Evolutionary conservation across 2,888 invertebrate genomes (phyloP).

Genomic region (Brachyptera risi): DNA sequence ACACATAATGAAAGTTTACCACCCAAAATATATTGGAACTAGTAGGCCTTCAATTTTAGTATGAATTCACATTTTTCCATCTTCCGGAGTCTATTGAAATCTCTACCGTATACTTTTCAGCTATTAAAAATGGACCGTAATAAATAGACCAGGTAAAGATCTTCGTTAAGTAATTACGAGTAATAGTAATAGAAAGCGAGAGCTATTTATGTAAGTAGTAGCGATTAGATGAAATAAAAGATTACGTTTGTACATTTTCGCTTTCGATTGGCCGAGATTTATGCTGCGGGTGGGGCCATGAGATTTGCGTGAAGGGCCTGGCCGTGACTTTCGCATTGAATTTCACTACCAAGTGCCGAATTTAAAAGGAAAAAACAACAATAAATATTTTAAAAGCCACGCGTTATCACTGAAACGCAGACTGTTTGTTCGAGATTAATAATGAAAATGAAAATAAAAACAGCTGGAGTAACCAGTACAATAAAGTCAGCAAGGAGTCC

Average conservation of each 20-base stretch:
- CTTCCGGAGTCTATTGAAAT: no score
- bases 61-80: no score
- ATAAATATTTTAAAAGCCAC: background rate
- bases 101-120: no score
- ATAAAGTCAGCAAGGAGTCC: background rate
- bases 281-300: constrained; percentile 26
- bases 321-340: constrained; percentile 30
- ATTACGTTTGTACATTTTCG: constrained; percentile 13
- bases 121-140: no score
- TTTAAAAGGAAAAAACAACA: background rate
- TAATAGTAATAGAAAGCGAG: no score
- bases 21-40: no score
- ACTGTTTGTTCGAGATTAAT: background rate
- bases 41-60: no score
- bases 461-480: background rate
- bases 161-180: no score
- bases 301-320: constrained; percentile 31
- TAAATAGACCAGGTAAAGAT: no score
- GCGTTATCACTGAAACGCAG: background rate
- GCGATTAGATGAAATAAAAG: no score
- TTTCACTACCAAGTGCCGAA: constrained; percentile 24
- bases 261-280: constrained; percentile 30
- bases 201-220: no score
- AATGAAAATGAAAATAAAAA: background rate
- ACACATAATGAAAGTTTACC: no score